phyloP scores from a whole-genome alignment of 1,140 invertebrate genomes.

The Mactra quadrangularis region DNA sequence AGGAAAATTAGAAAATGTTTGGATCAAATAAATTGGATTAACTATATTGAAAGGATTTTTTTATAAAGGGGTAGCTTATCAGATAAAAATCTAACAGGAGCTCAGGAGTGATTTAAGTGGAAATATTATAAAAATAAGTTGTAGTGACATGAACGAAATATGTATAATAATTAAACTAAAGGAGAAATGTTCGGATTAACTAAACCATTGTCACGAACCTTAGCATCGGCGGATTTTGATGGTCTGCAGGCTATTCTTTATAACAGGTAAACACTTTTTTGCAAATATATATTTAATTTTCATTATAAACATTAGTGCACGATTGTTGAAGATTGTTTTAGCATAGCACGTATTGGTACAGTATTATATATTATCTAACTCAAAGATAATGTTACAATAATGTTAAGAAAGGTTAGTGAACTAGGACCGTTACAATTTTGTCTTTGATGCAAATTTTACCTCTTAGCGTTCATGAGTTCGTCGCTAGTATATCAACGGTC shows the following conservation, averaged over 20 bases:
- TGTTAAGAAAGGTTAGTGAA: too few species aligned
- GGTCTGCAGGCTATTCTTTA: constrained; percentile 50
- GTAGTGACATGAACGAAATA: constrained; percentile 17
- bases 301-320: not conserved
- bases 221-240: constrained; percentile 50
- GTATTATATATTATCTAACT: not conserved
- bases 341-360: not conserved
- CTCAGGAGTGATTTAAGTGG: not conserved
- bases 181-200: constrained; percentile 60
- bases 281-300: not conserved
- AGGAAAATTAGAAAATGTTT: constrained; percentile 13
- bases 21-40: constrained; percentile 50
- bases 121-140: not conserved
- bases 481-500: too few species aligned
- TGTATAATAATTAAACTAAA: not conserved
- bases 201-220: constrained; percentile 26
- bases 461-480: too few species aligned
- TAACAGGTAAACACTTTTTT: constrained; percentile 21
- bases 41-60: constrained; percentile 29
- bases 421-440: too few species aligned
- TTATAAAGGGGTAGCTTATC: constrained; percentile 18
- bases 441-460: too few species aligned
- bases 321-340: not conserved
- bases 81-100: constrained; percentile 2
- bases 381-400: too few species aligned